A percentile compares a stretch with the other conserved stretches of the same genome.
These are phyloP conservation scores for Lepidocyrtoides sp. DNA, from an alignment of 2,888 invertebrate species.

Conservation along the genomic window DNA sequence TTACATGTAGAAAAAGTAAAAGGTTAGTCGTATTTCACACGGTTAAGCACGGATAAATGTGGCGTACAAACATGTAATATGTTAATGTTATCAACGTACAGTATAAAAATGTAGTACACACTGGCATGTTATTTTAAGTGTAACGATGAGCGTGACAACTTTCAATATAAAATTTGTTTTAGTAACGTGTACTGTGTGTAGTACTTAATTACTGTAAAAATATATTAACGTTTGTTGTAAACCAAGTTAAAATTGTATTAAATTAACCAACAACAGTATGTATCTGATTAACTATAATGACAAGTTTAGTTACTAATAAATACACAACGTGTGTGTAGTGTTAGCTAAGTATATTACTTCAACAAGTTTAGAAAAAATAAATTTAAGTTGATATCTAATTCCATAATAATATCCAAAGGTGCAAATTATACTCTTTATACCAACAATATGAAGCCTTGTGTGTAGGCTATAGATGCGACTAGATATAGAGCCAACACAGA, in stretches of 20 bases:
- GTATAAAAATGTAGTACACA: not conserved
- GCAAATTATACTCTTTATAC: constrained; percentile 13
- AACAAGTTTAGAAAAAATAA: not conserved
- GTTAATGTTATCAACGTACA: constrained; percentile 2
- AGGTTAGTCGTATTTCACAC: constrained; percentile 12
- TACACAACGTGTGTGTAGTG: not conserved
- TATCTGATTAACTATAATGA: not conserved
- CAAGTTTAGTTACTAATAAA: not conserved
- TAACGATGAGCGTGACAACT: constrained; percentile 27
- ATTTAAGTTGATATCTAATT: not conserved
- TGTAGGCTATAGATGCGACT: too few species aligned
- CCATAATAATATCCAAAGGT: not conserved
- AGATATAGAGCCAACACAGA: not conserved
- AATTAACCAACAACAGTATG: constrained; percentile 11
- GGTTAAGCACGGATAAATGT: constrained; percentile 11
- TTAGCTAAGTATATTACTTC: not conserved
- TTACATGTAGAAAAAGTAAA: not conserved
- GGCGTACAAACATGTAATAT: constrained; percentile 45
- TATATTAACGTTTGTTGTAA: not conserved
- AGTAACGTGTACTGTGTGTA: not conserved
- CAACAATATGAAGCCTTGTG: not conserved
- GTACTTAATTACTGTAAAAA: not conserved
- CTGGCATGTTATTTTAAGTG: not conserved
- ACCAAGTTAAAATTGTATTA: constrained; percentile 15
- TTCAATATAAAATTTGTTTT: constrained; percentile 5